Conservation (phyloP, 2,888 invertebrate genomes). For the Caradrina clavipalpis region DNA sequence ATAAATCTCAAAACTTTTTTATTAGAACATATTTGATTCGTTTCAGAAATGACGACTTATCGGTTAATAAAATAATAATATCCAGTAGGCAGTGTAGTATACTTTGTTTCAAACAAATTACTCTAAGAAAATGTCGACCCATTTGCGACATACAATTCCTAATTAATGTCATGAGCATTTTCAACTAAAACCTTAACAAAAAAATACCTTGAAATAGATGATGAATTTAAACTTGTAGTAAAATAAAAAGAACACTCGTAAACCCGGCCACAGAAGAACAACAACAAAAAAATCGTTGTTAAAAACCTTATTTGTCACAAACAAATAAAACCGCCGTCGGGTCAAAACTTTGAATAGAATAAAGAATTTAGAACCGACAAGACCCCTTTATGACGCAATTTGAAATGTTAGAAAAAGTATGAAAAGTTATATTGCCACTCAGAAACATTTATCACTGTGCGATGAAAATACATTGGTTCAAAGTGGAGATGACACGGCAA, state of each 20-base stretch:
- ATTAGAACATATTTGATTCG: not conserved
- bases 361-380: conserved; percentile 43
- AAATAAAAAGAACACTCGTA: conserved; percentile 40
- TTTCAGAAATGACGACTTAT: too few species aligned
- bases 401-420: conserved; percentile 62
- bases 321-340: conserved; percentile 52
- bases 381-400: conserved; percentile 55
- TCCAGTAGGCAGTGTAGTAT: too few species aligned
- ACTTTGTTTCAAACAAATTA: too few species aligned
- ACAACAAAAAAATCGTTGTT: conserved; percentile 38
- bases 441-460: not conserved
- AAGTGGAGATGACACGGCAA: conserved; percentile 73
- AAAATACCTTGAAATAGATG: not conserved
- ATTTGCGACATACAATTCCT: not conserved
- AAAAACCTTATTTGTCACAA: conserved; percentile 54
- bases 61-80: too few species aligned
- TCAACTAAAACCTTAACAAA: too few species aligned
- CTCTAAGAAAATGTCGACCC: too few species aligned
- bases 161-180: too few species aligned
- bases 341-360: conserved; percentile 49
- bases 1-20: conserved; percentile 21
- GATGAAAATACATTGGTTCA: conserved; percentile 70
- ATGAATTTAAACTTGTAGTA: conserved; percentile 13
- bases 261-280: conserved; percentile 54
- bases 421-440: conserved; percentile 68